Conservation (phyloP, 1,140 invertebrate genomes). For the Aphelenchoides fujianensis region DNA sequence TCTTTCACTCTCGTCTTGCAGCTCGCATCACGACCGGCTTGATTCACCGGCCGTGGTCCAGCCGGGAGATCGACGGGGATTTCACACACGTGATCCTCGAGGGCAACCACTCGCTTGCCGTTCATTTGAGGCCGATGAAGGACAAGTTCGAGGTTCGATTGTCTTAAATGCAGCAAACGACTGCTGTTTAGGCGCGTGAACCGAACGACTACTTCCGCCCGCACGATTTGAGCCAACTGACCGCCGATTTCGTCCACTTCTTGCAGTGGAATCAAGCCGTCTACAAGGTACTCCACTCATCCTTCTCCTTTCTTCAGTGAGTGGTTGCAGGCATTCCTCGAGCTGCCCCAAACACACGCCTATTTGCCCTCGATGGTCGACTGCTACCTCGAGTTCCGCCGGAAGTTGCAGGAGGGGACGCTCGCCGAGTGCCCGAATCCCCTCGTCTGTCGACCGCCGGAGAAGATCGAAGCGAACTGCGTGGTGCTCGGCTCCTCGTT, state of each 20-base stretch:
- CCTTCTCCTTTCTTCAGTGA: too few species aligned
- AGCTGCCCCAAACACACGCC: too few species aligned
- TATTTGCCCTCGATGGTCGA: not conserved
- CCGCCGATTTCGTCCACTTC: not conserved
- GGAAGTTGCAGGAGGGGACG: not conserved
- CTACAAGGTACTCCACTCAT: too few species aligned
- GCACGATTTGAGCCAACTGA: not conserved
- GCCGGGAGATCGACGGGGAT: not conserved
- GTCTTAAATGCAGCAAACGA: too few species aligned
- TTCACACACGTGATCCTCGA: not conserved
- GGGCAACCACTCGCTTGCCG: not conserved
- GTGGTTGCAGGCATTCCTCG: too few species aligned
- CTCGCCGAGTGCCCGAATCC: slow-evolving; percentile 2
- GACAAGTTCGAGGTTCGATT: too few species aligned
- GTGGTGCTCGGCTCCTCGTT: not conserved
- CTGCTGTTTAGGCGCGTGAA: not conserved
- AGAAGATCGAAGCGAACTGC: not conserved
- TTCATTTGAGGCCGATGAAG: not conserved
- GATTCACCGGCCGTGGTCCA: not conserved
- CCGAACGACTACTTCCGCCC: not conserved
- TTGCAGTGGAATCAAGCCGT: too few species aligned
- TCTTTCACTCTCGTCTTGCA: too few species aligned
- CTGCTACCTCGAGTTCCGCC: not conserved
- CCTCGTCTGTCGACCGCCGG: not conserved
- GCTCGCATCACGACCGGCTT: not conserved